Base-by-base conservation (phyloP, 2,888 invertebrate genomes). In the Drosophila stalkeri region DNA sequence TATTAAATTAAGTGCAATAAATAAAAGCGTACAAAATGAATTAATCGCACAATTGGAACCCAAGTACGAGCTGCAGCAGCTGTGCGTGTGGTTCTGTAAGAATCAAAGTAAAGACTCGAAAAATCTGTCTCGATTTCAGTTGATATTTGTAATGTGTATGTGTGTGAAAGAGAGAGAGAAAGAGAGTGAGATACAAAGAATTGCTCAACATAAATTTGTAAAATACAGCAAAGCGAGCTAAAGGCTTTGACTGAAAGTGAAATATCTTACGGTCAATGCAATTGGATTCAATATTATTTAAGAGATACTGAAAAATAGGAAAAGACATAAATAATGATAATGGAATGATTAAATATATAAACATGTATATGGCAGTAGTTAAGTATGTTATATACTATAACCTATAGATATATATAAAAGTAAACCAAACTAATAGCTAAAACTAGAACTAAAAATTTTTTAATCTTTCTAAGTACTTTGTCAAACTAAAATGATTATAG, bases 1-100 rank as follows among this genome's bases (percentile, higher is more conserved):
- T 66, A 69, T 75, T 72, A 73, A 81, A 81, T 80, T 59, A 71
- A 75, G 80, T 71, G 72, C 76, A 77, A 77, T 71, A 80, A 77
- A 71, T 75, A 60, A 80, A 75, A 75, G 37, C 62, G 71, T 23
- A 72, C 71, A 70, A 85, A 85, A 73, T 82, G 73, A 87, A 74
- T 84, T 72, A 85, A 87, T 77, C 68, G 54, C 44, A 56, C 62
- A 65, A 52, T 70, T 70, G 49, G 52, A 39, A 6, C 27, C 55
- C 55, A 43, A 61, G 23, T 41, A 59, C 46, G 47, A 18, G 52
- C 35, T 37, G 16, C 61, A 62, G 27, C 62, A 62, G 18, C 63
- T 51, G 64, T 43, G 14, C 59, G 49, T 33, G 39, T 3, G 35
- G 9, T 43, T 39, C 18, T 41, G n/a, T 23, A 54, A 20, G 35